Evolutionary conservation across 2,888 invertebrate genomes (phyloP), one percentile per base, ranked within the genome.

Genomic region (Xanthorhoe spadicearia): DNA sequence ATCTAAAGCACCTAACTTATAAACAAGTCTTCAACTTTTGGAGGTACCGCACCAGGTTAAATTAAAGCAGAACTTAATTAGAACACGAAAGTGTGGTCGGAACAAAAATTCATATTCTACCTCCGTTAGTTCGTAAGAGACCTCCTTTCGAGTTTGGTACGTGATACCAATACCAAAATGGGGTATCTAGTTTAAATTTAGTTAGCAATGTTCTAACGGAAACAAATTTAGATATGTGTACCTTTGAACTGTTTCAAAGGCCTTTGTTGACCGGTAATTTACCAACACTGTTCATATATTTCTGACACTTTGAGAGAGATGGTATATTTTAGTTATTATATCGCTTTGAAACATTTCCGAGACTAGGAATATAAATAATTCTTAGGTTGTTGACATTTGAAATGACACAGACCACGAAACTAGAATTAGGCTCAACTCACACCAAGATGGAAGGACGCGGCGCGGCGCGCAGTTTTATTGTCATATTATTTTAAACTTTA

Each of bases 61-160:
- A 46, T 58, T 58, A 58, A 55, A 49, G 18, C n/a, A 43, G 46
- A 61, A 62, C 61, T 38, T 67, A 63, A 67, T 63, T 67, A 63
- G 28, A 15, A 10, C 15, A 49, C 55, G 59, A 62, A 50, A 55
- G 55, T 18, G 50, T 10, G 51, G 62, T 52, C n/a, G 48, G 32
- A 35, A 28, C 66, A 63, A 66, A 66, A 66, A 66, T 67, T 62
- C 62, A 63, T 63, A 67, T 67, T 67, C 62, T 28, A 46, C 54
- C 55, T 48, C 35, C 62, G 62, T 63, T 63, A 67, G 63, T 67
- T 54, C n/a, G 46, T 55, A 59, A 53, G 61, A 35, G 62, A 56
- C 59, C 51, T 62, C 59, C 62, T 62, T 62, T 48, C 28, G 62
- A 67, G 66, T 63, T 66, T 15, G 23, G 55, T 55, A 67, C 66